A percentile compares a stretch with the other conserved stretches of the same genome.
Evolutionary conservation across 2,797 vertebrate genomes (phyloP).

Genomic region (Echeneis naucrates): DNA sequence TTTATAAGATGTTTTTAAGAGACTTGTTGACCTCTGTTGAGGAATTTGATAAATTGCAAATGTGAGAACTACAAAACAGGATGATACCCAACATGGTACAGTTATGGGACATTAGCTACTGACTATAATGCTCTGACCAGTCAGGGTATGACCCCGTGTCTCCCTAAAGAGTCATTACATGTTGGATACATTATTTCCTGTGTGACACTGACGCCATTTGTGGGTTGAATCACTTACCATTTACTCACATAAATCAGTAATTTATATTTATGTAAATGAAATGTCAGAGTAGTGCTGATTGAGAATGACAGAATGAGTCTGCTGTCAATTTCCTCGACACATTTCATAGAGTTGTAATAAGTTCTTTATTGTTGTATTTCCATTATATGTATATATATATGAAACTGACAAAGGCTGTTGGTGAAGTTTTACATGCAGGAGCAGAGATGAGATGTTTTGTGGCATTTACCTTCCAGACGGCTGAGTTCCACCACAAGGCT

Average conservation of each 20-base stretch:
- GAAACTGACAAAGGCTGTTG: no score
- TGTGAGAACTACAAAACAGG: neutral
- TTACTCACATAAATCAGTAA: neutral
- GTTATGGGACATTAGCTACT: neutral
- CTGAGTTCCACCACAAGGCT: conserved; percentile 89
- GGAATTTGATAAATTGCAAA: neutral
- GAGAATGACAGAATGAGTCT: no score
- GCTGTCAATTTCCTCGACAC: no score
- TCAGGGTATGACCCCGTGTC: neutral
- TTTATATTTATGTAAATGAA: neutral
- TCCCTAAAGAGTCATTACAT: neutral
- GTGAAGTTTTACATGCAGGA: no score
- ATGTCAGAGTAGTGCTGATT: neutral
- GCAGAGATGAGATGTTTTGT: neutral
- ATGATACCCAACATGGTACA: neutral
- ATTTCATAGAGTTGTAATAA: neutral
- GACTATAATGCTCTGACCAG: neutral
- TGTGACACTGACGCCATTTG: neutral
- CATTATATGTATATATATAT: no score
- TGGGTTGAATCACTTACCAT: neutral
- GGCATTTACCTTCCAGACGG: conserved; percentile 91
- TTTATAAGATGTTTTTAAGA: no score
- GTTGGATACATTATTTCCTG: conserved; percentile 18
- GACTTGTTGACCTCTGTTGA: neutral
- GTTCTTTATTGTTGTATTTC: neutral